These are phyloP conservation scores for Percopsis transmontana DNA, from an alignment of 2,113 vertebrate genomes.

Conservation along the genomic window DNA sequence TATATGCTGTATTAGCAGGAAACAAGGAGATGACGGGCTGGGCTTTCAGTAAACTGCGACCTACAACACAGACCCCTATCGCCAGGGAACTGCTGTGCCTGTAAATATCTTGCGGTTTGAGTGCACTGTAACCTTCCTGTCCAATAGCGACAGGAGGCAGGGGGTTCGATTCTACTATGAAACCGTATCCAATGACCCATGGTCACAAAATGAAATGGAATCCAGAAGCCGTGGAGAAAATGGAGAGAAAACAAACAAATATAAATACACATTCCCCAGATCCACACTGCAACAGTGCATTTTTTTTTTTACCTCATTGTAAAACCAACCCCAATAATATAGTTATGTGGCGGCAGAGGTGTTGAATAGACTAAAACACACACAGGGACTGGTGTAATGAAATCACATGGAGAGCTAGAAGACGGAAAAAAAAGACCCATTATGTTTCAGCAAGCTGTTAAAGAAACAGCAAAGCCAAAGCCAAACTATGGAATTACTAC, in stretches of 20 bases:
- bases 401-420: background rate
- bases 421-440: slow-evolving; percentile 10
- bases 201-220: slow-evolving; percentile 46
- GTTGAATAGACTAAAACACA: background rate
- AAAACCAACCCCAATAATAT: slow-evolving; percentile 24
- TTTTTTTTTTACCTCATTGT: slow-evolving; percentile 21
- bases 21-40: background rate
- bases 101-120: slow-evolving; percentile 19
- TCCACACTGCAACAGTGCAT: background rate
- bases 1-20: background rate
- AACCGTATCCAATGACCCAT: slow-evolving; percentile 53
- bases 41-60: background rate
- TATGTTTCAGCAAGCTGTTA: slow-evolving; percentile 30
- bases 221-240: slow-evolving; percentile 27
- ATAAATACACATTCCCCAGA: slow-evolving; percentile 35
- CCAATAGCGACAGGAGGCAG: slow-evolving; percentile 36
- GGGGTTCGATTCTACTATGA: slow-evolving; percentile 31
- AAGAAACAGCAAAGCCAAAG: background rate
- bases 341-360: background rate
- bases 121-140: slow-evolving; percentile 47
- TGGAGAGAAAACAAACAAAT: slow-evolving; percentile 8
- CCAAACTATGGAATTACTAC: background rate
- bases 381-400: background rate
- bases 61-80: background rate
- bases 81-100: background rate